Percentiles rank a stretch among this genome's conserved stretches.
phyloP scores from a whole-genome alignment of 30 jellyfish, hydroid and myxozoan genomes.

The Morbakka virulenta region DNA sequence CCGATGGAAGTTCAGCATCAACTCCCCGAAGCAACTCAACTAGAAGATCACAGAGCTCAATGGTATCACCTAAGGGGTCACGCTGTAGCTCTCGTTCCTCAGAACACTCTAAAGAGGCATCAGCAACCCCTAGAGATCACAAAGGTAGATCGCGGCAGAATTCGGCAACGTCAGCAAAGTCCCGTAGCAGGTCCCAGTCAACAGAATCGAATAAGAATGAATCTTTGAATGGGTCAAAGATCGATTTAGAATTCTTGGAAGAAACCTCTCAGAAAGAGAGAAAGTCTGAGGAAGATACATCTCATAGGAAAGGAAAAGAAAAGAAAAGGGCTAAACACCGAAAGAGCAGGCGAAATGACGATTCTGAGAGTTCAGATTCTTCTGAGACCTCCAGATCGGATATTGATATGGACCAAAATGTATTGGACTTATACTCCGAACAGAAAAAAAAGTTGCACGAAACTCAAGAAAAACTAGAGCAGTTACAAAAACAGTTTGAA shows the following conservation, averaged over 20 bases:
- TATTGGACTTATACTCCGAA: not conserved
- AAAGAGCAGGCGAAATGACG: not conserved
- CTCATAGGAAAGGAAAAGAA: not conserved
- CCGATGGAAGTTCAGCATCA: too few relatives aligned
- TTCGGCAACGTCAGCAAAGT: too few relatives aligned
- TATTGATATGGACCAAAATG: not conserved
- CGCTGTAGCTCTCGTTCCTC: too few relatives aligned
- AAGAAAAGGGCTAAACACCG: not conserved
- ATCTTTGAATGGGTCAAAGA: not conserved
- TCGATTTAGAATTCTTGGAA: not conserved
- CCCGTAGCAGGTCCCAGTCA: not conserved
- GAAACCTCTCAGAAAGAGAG: too few relatives aligned
- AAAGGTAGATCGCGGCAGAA: too few relatives aligned
- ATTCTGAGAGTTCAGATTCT: not conserved
- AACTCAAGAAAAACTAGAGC: constrained; percentile 25
- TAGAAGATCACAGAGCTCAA: too few relatives aligned
- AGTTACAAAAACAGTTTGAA: constrained; percentile 51
- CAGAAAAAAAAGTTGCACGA: constrained; percentile 17
- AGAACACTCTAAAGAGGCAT: too few relatives aligned
- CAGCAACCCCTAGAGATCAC: too few relatives aligned
- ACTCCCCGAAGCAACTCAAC: too few relatives aligned
- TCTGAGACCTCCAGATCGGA: not conserved
- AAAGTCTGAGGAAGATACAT: not conserved
- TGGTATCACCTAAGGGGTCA: too few relatives aligned
- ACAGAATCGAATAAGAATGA: not conserved